phyloP scores from a whole-genome alignment of 2,797 vertebrate species.

The Cryptoprocta ferox region DNA sequence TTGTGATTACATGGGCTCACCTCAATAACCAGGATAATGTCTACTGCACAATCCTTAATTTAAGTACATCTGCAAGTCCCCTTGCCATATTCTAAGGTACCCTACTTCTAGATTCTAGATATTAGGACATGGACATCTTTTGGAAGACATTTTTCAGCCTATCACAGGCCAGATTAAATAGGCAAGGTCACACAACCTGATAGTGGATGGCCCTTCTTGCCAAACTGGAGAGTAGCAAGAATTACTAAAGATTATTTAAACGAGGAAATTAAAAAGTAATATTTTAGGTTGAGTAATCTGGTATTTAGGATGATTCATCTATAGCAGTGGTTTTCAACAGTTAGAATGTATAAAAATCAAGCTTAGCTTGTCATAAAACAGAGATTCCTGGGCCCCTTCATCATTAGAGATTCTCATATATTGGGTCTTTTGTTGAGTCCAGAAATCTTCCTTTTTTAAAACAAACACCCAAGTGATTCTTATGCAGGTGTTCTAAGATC shows the following conservation, averaged over 20 bases:
- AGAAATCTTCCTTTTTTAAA: background rate
- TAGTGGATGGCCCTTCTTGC: background rate
- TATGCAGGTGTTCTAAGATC: background rate
- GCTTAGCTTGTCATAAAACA: conserved; percentile 2
- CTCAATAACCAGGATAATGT: background rate
- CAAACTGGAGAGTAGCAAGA: background rate
- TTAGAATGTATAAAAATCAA: background rate
- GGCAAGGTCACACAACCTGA: background rate
- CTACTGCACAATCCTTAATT: background rate
- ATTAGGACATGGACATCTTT: background rate
- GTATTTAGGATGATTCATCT: conserved; percentile 26
- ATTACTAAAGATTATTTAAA: background rate
- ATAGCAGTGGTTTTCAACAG: background rate
- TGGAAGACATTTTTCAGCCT: background rate
- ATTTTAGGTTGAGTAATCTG: background rate
- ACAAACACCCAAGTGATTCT: background rate
- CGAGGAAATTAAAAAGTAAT: background rate
- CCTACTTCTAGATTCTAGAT: background rate
- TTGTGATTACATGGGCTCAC: background rate
- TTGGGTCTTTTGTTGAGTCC: background rate
- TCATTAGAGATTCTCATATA: background rate
- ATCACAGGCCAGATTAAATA: background rate
- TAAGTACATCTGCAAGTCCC: background rate
- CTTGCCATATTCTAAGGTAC: background rate
- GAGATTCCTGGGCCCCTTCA: background rate